Base-by-base conservation (phyloP, 2,113 vertebrate species). In the Cebidichthys violaceus region DNA sequence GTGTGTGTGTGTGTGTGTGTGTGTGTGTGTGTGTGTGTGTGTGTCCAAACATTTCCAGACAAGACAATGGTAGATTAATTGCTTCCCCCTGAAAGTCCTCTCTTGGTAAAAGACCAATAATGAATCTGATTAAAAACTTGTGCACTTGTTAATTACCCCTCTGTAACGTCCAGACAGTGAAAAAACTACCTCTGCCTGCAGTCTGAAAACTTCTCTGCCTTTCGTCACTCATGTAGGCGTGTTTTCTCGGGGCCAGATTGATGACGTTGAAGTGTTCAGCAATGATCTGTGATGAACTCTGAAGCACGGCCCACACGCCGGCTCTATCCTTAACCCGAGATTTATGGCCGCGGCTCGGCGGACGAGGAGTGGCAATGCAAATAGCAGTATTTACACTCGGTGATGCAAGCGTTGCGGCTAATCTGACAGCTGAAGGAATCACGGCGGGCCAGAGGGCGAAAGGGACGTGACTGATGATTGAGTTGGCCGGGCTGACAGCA, bases 51-150 rank as follows among this genome's bases (percentile, higher is more conserved):
- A 71, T 41, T 59, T 62, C 41, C 70, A 77, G 66, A 79, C 33
- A 52, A 82, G 65, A 82, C 75, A 83, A 74, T 84, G 61, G 72
- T 75, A 81, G 81, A 91, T 91, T 87, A 89, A 91, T 91, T 77
- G 81, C 90, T 79, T 88, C 82, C 70, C 62, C 50, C 43, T 41
- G 13, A 90, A 90, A 86, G 54, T 73, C 70, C 37, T 82, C 75
- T 88, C 62, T 66, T 71, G 79, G 82, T 90, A 81, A 88, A 84
- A 87, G 70, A 77, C 84, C 70, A 89, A 84, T 89, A 90, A 90
- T 92, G 89, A 92, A 43, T 86, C 68, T 90, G 91, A 90, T 92
- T 88, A 90, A 91, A 87, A 83, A 80, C 83, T 10, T 64, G 77
- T 65, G 43, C 69, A 80, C 72, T 87, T 84, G 85, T 92, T 92